A percentile compares a stretch with the other conserved stretches of the same genome.
These are phyloP conservation scores for Diadema setosum DNA, from an alignment of 35 echinoderm and acorn worm genomes.

Conservation along the genomic window DNA sequence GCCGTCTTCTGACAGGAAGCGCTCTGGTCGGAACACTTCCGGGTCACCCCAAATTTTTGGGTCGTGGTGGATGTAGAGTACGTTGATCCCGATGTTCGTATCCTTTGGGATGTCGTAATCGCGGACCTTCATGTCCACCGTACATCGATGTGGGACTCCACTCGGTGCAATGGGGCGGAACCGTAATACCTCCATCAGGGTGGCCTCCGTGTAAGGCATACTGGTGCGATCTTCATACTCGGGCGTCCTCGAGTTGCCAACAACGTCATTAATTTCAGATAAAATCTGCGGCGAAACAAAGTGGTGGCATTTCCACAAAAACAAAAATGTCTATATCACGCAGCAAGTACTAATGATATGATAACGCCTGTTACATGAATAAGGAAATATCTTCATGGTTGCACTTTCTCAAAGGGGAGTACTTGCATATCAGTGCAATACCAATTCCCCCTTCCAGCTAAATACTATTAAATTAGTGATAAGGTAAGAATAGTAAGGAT, in stretches of 20 bases:
- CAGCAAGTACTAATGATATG: no score
- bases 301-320: no score
- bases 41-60: slow-evolving; percentile 36
- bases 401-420: no score
- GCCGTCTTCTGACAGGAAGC: slow-evolving; percentile 14
- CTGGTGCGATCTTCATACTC: not conserved
- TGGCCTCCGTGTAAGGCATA: slow-evolving; percentile 75
- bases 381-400: no score
- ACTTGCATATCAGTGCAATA: no score
- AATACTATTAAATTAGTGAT: no score
- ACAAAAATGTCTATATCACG: no score
- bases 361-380: no score
- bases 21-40: slow-evolving; percentile 28
- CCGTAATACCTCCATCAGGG: slow-evolving; percentile 46
- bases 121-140: not conserved
- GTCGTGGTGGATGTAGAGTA: slow-evolving; percentile 40
- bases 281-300: no score
- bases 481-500: no score
- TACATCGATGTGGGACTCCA: slow-evolving; percentile 18
- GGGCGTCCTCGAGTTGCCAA: not conserved
- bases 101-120: slow-evolving; percentile 44
- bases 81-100: not conserved
- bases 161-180: not conserved
- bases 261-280: not conserved
- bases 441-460: no score